Conservation (phyloP, 2,113 vertebrate genomes). For the Crotalus viridis region DNA sequence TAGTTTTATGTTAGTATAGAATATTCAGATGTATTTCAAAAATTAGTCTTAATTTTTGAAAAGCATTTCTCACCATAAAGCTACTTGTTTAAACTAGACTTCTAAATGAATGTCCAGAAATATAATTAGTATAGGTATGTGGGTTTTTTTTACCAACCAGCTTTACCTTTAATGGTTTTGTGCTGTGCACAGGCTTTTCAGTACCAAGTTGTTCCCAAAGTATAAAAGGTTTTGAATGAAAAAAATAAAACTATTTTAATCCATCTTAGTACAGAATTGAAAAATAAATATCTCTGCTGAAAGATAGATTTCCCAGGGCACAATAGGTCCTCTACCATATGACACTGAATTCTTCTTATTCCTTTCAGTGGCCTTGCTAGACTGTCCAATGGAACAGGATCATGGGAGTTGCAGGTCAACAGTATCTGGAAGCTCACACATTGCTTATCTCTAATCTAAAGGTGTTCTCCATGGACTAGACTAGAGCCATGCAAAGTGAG, state of each 20-base stretch:
- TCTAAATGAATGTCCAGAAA: not conserved
- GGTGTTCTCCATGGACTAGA: not conserved
- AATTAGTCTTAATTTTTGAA: not conserved
- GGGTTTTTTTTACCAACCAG: not conserved
- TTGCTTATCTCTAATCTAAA: not conserved
- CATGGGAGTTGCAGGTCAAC: not conserved
- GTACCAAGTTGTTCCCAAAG: not conserved
- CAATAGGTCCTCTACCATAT: not conserved
- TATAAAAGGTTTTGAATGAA: not conserved
- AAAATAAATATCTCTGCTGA: not conserved
- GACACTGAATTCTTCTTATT: not conserved
- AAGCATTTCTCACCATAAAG: not conserved
- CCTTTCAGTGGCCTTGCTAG: not conserved
- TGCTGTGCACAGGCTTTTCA: not conserved
- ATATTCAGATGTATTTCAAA: not conserved
- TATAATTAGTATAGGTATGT: not conserved
- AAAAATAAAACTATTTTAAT: not conserved
- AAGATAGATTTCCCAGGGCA: not conserved
- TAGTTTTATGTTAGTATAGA: not conserved
- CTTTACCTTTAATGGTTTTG: not conserved
- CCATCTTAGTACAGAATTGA: not conserved
- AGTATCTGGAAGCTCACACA: not conserved
- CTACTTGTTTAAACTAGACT: not conserved
- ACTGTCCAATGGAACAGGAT: not conserved
- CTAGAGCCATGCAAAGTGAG: not conserved